phyloP scores from a whole-genome alignment of 2,797 vertebrate genomes.

The Meriones psammophilus region DNA sequence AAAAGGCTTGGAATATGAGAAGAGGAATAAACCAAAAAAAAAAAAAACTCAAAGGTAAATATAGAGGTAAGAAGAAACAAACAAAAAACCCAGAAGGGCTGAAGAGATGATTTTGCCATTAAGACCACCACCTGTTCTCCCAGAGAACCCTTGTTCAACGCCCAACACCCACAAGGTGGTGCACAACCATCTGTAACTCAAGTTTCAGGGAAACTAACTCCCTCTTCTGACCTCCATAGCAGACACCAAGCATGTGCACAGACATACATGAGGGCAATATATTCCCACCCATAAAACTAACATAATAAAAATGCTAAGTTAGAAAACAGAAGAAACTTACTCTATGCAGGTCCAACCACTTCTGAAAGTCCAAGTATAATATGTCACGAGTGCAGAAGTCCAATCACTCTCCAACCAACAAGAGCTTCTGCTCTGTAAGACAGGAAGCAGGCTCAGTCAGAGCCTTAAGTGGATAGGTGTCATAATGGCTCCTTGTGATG shows the following conservation, averaged over 20 bases:
- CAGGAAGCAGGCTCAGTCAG: background rate
- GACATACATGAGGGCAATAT: background rate
- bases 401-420: background rate
- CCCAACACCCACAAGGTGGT: background rate
- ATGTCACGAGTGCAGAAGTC: background rate
- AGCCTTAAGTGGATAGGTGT: too few species aligned
- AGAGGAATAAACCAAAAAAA: too few species aligned
- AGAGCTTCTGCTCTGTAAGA: background rate
- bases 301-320: background rate
- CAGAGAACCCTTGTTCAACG: background rate
- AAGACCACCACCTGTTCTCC: background rate
- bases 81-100: background rate
- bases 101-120: background rate
- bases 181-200: background rate
- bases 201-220: background rate
- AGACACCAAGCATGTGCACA: background rate
- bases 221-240: background rate
- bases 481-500: background rate
- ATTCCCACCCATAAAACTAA: background rate
- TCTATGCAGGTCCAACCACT: background rate
- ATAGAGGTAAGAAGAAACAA: too few species aligned
- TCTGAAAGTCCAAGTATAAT: background rate
- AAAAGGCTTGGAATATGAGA: too few species aligned
- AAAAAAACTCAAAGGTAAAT: too few species aligned
- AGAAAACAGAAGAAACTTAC: background rate